phyloP scores from a whole-genome alignment of 2,113 vertebrate species.

The Elgaria multicarinata region DNA sequence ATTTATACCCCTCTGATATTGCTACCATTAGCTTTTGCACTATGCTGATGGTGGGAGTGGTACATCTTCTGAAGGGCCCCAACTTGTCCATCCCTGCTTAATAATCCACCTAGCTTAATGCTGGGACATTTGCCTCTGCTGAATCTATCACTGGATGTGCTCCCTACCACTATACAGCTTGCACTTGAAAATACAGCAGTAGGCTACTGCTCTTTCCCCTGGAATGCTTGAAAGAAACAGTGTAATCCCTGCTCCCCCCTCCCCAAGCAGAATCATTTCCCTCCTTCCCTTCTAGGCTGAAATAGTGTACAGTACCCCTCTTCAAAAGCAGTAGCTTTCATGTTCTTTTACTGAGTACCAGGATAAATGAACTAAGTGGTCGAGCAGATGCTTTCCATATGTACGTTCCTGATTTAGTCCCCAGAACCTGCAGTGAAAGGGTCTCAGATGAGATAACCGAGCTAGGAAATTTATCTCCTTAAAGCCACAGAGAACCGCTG shows the following conservation, averaged over 20 bases:
- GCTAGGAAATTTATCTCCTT: neutral
- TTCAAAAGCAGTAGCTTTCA: neutral
- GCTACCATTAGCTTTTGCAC: too few species aligned
- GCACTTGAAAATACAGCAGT: neutral
- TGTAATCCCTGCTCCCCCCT: too few species aligned
- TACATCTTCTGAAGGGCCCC: neutral
- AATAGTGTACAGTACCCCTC: neutral
- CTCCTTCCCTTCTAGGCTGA: neutral
- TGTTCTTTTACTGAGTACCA: neutral
- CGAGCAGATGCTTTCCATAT: neutral
- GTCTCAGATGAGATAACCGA: neutral
- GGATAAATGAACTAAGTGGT: neutral
- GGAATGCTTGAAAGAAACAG: neutral
- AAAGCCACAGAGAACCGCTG: neutral
- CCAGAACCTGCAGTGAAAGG: neutral
- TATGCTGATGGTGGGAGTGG: too few species aligned
- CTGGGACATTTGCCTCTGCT: too few species aligned
- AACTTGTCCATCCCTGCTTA: neutral
- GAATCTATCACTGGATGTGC: neutral
- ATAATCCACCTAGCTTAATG: neutral
- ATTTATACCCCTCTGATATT: too few species aligned
- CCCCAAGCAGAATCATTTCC: neutral
- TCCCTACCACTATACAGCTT: neutral
- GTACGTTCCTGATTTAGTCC: neutral
- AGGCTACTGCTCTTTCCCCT: too few species aligned